A percentile compares a stretch with the other conserved stretches of the same genome.
Evolutionary conservation across 2,797 vertebrate genomes (phyloP).

Genomic region (Parauchenoglanis ngamensis): DNA sequence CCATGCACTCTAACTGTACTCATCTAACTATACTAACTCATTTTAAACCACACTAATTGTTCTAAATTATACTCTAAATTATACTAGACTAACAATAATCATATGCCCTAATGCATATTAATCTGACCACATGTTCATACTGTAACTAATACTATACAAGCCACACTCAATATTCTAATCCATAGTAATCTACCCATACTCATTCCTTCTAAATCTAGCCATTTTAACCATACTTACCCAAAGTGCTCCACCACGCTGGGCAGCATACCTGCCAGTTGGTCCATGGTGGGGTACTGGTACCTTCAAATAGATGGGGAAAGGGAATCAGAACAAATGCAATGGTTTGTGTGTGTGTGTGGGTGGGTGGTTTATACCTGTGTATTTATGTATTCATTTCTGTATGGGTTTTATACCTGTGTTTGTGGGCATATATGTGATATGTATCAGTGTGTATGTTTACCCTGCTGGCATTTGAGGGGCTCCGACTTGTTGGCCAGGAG

Average conservation of each 20-base stretch:
- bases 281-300: constrained; percentile 97
- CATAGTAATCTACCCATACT: not conserved
- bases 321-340: not conserved
- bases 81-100: not conserved
- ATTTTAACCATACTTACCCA: constrained; percentile 73
- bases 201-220: not conserved
- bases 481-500: constrained; percentile 91
- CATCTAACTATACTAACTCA: not conserved
- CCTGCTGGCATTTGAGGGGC: constrained; percentile 83
- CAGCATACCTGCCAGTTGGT: constrained; percentile 93
- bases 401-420: not conserved
- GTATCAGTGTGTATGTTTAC: constrained; percentile 52
- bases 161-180: not conserved
- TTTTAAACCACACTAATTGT: not conserved
- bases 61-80: not conserved
- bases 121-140: not conserved
- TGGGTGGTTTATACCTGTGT: not conserved
- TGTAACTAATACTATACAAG: not conserved
- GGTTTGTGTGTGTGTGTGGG: not conserved
- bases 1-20: not conserved
- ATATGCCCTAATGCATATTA: not conserved
- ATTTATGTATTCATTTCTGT: not conserved
- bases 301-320: constrained; percentile 64
- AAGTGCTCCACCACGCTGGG: constrained; percentile 95
- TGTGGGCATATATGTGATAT: not conserved